phyloP scores from a whole-genome alignment of 2,797 vertebrate species.

The Poecilia gillii region DNA sequence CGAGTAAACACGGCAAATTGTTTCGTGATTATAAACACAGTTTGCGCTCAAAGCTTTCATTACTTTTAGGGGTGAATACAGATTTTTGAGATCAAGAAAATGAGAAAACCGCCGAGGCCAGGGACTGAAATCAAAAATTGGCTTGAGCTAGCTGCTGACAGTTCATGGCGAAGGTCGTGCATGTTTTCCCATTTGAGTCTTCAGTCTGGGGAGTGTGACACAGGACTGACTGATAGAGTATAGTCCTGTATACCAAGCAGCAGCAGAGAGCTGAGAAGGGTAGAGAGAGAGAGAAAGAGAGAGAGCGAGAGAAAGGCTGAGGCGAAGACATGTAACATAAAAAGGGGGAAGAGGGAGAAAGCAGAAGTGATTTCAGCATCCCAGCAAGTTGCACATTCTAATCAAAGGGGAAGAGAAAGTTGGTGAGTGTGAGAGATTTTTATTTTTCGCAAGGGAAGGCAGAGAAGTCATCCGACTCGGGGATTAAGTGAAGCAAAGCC shows the following conservation, averaged over 20 bases:
- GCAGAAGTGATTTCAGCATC: conserved; percentile 60
- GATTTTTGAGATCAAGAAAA: neutral
- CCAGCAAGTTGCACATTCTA: conserved; percentile 54
- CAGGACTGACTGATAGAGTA: conserved; percentile 47
- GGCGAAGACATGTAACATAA: conserved; percentile 7
- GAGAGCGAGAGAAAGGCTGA: conserved; percentile 51
- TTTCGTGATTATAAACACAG: neutral
- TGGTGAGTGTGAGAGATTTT: conserved; percentile 26
- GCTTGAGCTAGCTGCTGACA: neutral
- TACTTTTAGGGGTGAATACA: neutral
- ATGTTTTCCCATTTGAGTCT: conserved; percentile 10
- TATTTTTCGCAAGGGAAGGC: neutral
- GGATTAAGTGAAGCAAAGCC: conserved; percentile 42
- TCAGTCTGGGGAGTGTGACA: conserved; percentile 42
- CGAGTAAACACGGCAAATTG: conserved; percentile 8
- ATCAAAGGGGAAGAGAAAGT: conserved; percentile 55
- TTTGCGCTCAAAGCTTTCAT: conserved; percentile 9
- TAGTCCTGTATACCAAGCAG: conserved; percentile 9
- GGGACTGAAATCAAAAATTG: neutral
- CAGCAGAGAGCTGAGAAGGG: conserved; percentile 43
- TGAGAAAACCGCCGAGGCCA: neutral
- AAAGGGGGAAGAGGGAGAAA: conserved; percentile 65
- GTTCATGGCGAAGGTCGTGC: neutral
- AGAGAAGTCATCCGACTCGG: conserved; percentile 3
- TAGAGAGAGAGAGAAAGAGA: conserved; percentile 39